These are phyloP conservation scores for Phalanger gymnotis DNA, from an alignment of 2,797 vertebrate genomes.

Conservation along the genomic window DNA sequence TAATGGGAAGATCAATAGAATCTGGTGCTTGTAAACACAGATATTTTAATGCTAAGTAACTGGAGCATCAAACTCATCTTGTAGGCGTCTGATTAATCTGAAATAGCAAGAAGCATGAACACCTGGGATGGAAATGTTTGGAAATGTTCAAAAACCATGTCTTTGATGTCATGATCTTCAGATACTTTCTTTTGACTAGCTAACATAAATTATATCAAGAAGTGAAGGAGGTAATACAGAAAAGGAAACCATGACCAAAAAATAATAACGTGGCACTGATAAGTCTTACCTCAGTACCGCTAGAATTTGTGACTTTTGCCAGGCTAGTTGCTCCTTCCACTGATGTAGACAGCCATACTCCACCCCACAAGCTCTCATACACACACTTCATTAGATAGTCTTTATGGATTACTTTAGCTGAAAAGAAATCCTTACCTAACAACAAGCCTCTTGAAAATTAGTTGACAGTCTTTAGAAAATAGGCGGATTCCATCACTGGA, in stretches of 20 bases:
- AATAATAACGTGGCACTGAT: background rate
- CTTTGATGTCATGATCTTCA: background rate
- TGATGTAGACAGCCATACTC: no score
- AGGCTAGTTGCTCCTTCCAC: background rate
- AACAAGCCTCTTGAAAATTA: background rate
- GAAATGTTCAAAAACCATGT: background rate
- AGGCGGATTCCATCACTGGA: background rate
- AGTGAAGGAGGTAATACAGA: background rate
- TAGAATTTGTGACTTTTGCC: background rate
- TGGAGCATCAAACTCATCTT: background rate
- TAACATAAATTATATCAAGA: constrained; percentile 10
- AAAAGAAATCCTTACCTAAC: background rate
- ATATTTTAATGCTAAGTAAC: background rate
- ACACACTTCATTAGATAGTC: background rate
- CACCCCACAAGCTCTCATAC: no score
- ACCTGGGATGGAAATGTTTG: background rate
- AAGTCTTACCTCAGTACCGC: background rate
- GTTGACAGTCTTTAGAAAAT: background rate
- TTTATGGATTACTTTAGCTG: background rate
- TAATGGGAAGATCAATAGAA: constrained; percentile 1
- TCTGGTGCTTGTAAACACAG: background rate
- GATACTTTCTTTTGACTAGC: background rate
- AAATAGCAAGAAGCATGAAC: background rate
- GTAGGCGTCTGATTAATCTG: background rate
- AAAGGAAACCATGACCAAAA: background rate